Evolutionary conservation across 2,888 invertebrate species (phyloP).

Genomic region (Dorcus parallelipipedus): DNA sequence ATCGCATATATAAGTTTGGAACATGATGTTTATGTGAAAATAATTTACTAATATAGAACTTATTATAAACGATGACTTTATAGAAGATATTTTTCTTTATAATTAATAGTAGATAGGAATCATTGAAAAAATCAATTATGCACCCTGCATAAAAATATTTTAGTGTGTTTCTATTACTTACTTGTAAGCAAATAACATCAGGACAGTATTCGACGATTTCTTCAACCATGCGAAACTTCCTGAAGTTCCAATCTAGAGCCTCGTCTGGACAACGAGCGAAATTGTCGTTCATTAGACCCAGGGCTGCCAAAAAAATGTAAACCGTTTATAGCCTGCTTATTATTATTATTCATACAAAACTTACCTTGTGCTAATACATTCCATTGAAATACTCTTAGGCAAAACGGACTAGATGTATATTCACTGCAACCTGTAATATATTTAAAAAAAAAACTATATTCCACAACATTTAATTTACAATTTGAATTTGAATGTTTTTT

Average conservation of each 20-base stretch:
- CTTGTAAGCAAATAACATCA: conserved; percentile 70
- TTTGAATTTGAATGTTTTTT: background rate
- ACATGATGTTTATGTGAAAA: no score
- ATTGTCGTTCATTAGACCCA: conserved; percentile 68
- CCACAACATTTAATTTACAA: no score
- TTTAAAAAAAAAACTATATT: no score
- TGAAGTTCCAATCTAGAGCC: conserved; percentile 66
- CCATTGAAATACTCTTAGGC: conserved; percentile 65
- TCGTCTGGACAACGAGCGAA: conserved; percentile 68
- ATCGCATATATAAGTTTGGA: background rate
- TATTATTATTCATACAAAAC: conserved; percentile 2
- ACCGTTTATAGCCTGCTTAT: background rate
- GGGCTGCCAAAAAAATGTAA: conserved; percentile 45
- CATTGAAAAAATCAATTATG: no score
- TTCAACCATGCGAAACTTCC: conserved; percentile 65
- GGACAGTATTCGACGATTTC: conserved; percentile 67
- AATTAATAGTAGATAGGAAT: no score
- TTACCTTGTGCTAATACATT: conserved; percentile 69
- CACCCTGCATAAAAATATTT: background rate
- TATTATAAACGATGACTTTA: no score
- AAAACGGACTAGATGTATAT: conserved; percentile 48
- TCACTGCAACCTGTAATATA: conserved; percentile 50
- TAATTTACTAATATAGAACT: no score
- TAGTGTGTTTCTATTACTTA: conserved; percentile 33
- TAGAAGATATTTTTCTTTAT: no score